Evolutionary conservation across 37 sponge, comb jelly and placozoan genomes (phyloP), one percentile per base, ranked within the genome.

Genomic region (Haliclona indistincta): DNA sequence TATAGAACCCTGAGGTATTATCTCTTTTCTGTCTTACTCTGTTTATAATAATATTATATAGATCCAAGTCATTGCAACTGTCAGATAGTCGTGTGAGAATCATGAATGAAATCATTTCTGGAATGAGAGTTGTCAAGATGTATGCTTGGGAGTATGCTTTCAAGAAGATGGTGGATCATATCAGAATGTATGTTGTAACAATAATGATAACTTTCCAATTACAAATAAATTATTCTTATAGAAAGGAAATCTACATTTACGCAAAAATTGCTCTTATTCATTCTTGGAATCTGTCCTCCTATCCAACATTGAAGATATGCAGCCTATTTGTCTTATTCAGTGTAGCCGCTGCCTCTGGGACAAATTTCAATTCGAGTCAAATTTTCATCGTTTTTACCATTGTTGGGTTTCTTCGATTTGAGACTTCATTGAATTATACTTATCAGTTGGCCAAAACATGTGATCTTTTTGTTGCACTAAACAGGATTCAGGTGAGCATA

Each of bases 91-190:
- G 92, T 29, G 64, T 91, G 2, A 63, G 70, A 36, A 56, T 91
- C 61, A 91, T 91, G 88, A 91, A 86, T 49, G 88, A 91, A 61
- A 47, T 91, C 63, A 91, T 91, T 66, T 40, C 89, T 49, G 88
- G 92, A 17, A 91, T 91, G 53, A 86, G 84, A 67, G 75, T 86
- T 34, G 86, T 91, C 74, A 91, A 91, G 77, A 91, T 91, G 92
- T 91, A 91, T 91, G n/a, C n/a, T n/a, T n/a, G n/a, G n/a, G n/a
- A n/a, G n/a, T n/a, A n/a, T n/a, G n/a, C n/a, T n/a, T n/a, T 91
- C 77, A 73, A 68, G 55, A 60, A 56, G 22, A 3, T 71, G 0
- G 62, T 86, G 1, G 63, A 17, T 3, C 28, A 49, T 6, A 73
- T 91, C n/a, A 67, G 92, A 76, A 91, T n/a, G n/a, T n/a, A n/a